Evolutionary conservation across 2,888 invertebrate species (phyloP), one percentile per base, ranked within the genome.

Genomic region (Athalia rosae): DNA sequence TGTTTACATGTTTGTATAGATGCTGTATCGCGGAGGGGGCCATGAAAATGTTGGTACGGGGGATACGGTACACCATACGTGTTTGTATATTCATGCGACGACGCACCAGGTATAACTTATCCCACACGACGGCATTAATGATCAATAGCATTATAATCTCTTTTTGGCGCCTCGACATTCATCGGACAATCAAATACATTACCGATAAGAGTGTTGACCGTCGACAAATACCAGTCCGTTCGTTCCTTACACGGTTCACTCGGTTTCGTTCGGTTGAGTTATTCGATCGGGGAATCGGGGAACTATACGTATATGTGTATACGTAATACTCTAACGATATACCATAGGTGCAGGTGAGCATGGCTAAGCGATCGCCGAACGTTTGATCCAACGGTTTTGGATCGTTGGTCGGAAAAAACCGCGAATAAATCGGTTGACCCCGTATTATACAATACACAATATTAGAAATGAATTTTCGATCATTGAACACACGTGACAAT

Each of bases 111-210:
- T 48, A 48, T n/a, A n/a, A n/a, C 67, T 77, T 77, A 77, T 77
- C 77, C 61, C 59, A 50, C 56, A 69, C 66, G 59, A 11, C 61
- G 67, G 77, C 77, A 48, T 77, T 77, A 67, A 77, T 69, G 77
- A 77, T 77, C 77, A 77, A 77, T 77, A 77, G 67, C 67, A 77
- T 77, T 77, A 77, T 77, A 77, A 77, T 77, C 77, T 77, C 77
- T 67, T 67, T 67, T 77, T 77, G 58, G 77, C 74, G 74, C 74
- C 74, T 74, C 61, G 48, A 74, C 74, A 61, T 74, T 74, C 74
- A 62, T 74, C 74, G 62, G 74, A 74, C 74, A 74, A 74, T 74
- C 74, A 74, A 74, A 74, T 74, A 74, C 74, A 74, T 74, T 74
- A 62, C 61, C 74, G 74, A 74, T 74, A 74, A 74, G 28, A 59